Base-by-base conservation (phyloP, 2,113 vertebrate species). In the Dromas ardeola region DNA sequence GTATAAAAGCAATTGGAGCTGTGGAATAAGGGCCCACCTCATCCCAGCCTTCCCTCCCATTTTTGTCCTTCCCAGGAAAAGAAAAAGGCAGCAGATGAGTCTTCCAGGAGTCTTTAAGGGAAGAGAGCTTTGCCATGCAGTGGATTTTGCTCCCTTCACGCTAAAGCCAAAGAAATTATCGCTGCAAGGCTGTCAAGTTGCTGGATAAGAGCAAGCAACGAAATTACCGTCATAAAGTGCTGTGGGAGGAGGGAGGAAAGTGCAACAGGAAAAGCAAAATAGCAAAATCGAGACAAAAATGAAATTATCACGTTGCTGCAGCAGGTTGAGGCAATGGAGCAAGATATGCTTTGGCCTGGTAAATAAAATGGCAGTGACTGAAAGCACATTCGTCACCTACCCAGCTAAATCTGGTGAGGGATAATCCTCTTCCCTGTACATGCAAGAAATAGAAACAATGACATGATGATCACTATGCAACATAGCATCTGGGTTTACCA, bases 321-420 rank as follows among this genome's bases (percentile, higher is more conserved):
- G 53, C 40, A 79, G 81, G 89, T 67, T 29, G 81, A 85, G 76
- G 86, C 71, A 86, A 49, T 65, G 63, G 29, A 70, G 77, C 70
- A 63, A 84, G 42, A 26, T 71, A 87, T 13, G 91, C 80, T 94
- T 97, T 98, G 98, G 98, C 90, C 98, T 96, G 98, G 96, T 82
- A 93, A 93, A 94, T 92, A 91, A 96, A 96, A 93, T 53, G 74
- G 84, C 96, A 77, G 90, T 72, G 93, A 79, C 3, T 6, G 18
- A 91, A 93, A 94, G 93, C 40, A 70, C 16, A 6, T 66, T 90
- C 1, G 27, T 97, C 98, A 99, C 99, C 98, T 99, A 99, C 99
- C 99, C 99, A 99, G 98, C 99, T 99, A 98, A 99, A 99, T 98
- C 99, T 99, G 98, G 98, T 98, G 97, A 98, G 98, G 95, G 98